Evolutionary conservation across 2,113 vertebrate species (phyloP), one percentile per base, ranked within the genome.

Genomic region (Aegotheles bennettii): DNA sequence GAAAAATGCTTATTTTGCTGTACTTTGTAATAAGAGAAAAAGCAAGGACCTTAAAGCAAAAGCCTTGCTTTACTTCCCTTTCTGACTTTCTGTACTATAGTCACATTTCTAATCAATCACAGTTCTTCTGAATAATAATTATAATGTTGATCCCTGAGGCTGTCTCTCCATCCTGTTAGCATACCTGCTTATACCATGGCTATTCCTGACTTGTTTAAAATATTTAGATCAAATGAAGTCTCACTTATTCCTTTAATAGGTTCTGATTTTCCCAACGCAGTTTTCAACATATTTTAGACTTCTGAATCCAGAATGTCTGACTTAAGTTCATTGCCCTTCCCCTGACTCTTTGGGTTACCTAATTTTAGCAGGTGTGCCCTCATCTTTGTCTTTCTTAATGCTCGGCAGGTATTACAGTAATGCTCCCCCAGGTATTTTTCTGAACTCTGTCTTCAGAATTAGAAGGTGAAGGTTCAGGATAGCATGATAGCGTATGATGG

Each of bases 151-250:
- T 77, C 67, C 93, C 78, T 47, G 67, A 59, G 90, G 96, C 89
- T 65, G 9, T 50, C 13, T 82, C 51, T 90, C 43, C 19, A n/a
- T 81, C 51, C 38, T 77, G 35, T 80, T 85, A 85, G 53, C 63
- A 70, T 83, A 75, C 70, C 43, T 94, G 54, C 48, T 85, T 83
- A 77, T 61, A 24, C 33, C 50, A 23, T 79, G 84, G 63, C 89
- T 94, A 20, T 95, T 95, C 87, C 77, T 54, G 67, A 89, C 89
- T 96, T 95, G 87, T 80, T 96, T 65, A 57, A 95, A 94, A 65
- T 79, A 82, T 20, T 89, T 87, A 50, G 53, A 93, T 96, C 78
- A 82, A 87, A 79, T 89, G 51, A 91, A 93, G 18, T 76, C 69
- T 83, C 13, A 8, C 33, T 73, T 68, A 47, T 64, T 91, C 50